Evolutionary conservation across 2,797 vertebrate genomes (phyloP).

Genomic region (Simalia tracyae): DNA sequence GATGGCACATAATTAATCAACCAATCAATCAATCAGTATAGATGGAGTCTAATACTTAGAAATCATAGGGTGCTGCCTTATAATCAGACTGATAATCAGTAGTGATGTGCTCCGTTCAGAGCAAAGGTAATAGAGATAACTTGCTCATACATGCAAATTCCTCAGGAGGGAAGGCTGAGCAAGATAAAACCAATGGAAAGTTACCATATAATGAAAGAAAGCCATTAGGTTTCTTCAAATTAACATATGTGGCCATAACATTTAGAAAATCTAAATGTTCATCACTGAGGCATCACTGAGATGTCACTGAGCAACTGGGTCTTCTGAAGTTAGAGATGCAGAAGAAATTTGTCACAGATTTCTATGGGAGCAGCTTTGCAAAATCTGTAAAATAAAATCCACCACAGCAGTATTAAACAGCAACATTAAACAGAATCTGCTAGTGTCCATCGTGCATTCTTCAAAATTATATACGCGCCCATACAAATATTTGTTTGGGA

Average conservation of each 20-base stretch:
- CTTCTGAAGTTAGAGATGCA: background rate
- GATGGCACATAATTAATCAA: background rate
- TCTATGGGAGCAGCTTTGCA: background rate
- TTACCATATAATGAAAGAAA: background rate
- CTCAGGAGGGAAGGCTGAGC: background rate
- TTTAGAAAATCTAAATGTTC: background rate
- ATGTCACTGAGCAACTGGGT: background rate
- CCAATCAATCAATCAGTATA: background rate
- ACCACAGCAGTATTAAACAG: background rate
- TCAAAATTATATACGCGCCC: no score
- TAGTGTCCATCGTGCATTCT: no score
- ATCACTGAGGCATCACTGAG: background rate
- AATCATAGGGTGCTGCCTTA: background rate
- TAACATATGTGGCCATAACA: background rate
- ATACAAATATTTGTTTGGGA: background rate
- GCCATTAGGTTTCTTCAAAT: background rate
- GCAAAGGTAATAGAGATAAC: background rate
- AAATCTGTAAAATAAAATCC: background rate
- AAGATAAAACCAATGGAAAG: background rate
- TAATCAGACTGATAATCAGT: background rate
- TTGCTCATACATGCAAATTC: background rate
- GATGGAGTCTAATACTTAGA: background rate
- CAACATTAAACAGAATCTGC: background rate
- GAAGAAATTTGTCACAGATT: background rate
- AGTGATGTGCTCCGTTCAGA: background rate